Conservation (phyloP, 2,113 vertebrate genomes). For the Falco punctatus region DNA sequence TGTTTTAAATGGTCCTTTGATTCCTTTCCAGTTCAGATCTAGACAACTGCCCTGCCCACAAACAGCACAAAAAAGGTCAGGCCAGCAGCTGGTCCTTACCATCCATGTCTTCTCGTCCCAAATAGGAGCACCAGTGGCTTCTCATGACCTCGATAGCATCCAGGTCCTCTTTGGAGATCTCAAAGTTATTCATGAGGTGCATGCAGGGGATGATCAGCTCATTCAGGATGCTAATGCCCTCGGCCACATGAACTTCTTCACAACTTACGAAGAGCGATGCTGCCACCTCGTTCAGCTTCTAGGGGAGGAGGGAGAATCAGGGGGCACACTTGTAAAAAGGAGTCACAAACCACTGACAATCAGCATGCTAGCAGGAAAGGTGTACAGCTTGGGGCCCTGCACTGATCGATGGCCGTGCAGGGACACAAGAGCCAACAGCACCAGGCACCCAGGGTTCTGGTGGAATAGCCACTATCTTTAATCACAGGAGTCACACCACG, state of each 20-base stretch:
- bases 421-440: background rate
- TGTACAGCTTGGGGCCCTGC: background rate
- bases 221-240: conserved; percentile 87
- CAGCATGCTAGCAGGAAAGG: background rate
- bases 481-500: background rate
- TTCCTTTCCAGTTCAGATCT: background rate
- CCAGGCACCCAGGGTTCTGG: background rate
- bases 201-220: conserved; percentile 94
- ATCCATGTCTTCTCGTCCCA: conserved; percentile 88
- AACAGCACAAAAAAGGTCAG: background rate
- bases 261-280: conserved; percentile 85
- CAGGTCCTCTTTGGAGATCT: conserved; percentile 85
- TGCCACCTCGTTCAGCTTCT: conserved; percentile 90
- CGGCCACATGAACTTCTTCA: conserved; percentile 81
- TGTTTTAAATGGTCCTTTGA: background rate
- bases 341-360: background rate
- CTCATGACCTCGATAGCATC: conserved; percentile 89
- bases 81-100: conserved; percentile 65
- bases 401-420: background rate
- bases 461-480: background rate
- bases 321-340: background rate
- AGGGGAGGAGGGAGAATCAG: background rate
- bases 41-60: background rate
- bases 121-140: conserved; percentile 92
- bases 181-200: conserved; percentile 87